Percentiles rank a stretch among this genome's conserved stretches.
phyloP scores from a whole-genome alignment of 2,888 invertebrate species.

The Loripinus fragilis region DNA sequence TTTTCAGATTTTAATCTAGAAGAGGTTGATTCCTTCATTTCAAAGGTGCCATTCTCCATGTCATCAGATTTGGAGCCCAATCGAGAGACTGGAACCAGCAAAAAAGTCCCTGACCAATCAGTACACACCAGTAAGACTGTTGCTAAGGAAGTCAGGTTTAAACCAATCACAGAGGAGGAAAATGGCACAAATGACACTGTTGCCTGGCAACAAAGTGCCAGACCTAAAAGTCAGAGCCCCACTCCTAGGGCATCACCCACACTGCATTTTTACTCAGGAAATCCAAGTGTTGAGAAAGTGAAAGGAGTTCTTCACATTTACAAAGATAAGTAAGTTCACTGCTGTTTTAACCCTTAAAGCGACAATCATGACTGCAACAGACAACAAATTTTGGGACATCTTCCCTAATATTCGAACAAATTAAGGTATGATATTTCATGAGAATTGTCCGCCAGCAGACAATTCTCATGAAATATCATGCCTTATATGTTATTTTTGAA shows the following conservation, averaged over 20 bases:
- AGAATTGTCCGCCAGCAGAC: too few species aligned
- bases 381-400: too few species aligned
- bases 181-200: conserved; percentile 22
- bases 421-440: too few species aligned
- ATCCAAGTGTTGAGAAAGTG: conserved; percentile 98
- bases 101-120: background rate
- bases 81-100: conserved; percentile 6
- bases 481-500: too few species aligned
- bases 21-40: background rate
- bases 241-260: conserved; percentile 68
- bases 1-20: conserved; percentile 7
- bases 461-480: too few species aligned
- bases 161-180: background rate
- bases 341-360: background rate
- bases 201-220: conserved; percentile 51
- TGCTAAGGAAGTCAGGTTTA: conserved; percentile 6
- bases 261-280: conserved; percentile 93
- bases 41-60: conserved; percentile 1
- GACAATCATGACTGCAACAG: too few species aligned
- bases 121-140: background rate
- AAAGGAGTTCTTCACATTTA: conserved; percentile 98
- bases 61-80: background rate
- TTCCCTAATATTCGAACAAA: too few species aligned
- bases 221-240: conserved; percentile 75
- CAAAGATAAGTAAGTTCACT: conserved; percentile 93